Base-by-base conservation (phyloP, 1,140 invertebrate species). In the Camponotus vicinus region DNA sequence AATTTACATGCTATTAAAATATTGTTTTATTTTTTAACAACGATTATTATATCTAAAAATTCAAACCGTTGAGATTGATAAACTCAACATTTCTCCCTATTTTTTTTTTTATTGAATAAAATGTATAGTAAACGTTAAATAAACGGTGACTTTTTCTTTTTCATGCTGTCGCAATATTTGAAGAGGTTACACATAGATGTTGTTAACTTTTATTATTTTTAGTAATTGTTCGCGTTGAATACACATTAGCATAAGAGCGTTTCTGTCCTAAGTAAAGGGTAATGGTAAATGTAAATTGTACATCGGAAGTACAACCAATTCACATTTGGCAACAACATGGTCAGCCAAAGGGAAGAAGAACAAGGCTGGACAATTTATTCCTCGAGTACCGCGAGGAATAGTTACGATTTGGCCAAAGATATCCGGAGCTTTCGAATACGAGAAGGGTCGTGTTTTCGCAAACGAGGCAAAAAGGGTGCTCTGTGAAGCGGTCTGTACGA, bases 321-420 rank as follows among this genome's bases (percentile, higher is more conserved):
- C 32, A 40, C 61, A 77, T 90, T 90, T 73, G 78, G 49, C 83
- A 79, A 88, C 78, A 87, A 86, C 75, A 87, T 79, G 69, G 75
- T 89, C 49, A 8, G 32, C 45, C 59, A 37, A 37, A 63, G 32
- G 34, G 32, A n/a, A 27, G 78, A 75, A 85, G 77, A 79, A 84
- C 63, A 45, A 59, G 59, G 18, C 40, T 82, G 55, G 67, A 80
- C 85, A 90, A 91, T 92, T 91, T 88, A 91, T 92, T 86, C 90
- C 84, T 86, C 49, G 88, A 87, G 89, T 75, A 85, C 75, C 45
- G 57, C 76, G 18, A 70, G 73, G 70, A 86, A 86, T 42, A 64
- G 67, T 83, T 87, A 77, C 88, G 86, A 89, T 88, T 88, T 76
- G 63, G 55, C 67, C 40, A 57, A 67, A 61, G 57, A 85, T 90